A percentile compares a stretch with the other conserved stretches of the same genome.
Evolutionary conservation across 2,113 vertebrate species (phyloP).

Genomic region (Melozone crissalis): DNA sequence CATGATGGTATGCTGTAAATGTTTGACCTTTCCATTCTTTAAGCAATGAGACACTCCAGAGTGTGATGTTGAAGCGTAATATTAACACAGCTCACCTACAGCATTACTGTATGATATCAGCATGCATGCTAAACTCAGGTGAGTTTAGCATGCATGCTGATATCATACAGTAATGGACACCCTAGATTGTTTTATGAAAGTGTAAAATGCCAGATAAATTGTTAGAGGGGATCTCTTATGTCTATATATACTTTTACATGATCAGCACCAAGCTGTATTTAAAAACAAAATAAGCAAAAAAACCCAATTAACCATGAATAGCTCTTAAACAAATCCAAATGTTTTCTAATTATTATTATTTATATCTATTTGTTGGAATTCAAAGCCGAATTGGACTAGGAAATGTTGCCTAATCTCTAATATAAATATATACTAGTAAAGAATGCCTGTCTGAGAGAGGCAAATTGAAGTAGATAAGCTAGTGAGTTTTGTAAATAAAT

Average conservation of each 20-base stretch:
- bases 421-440: neutral
- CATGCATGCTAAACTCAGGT: too few species aligned
- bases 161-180: neutral
- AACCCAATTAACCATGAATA: neutral
- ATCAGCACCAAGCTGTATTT: neutral
- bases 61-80: constrained; percentile 7
- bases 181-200: neutral
- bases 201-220: neutral
- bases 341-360: neutral
- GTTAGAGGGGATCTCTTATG: neutral
- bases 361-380: neutral
- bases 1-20: neutral
- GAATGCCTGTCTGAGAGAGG: neutral
- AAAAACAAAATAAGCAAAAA: neutral
- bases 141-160: neutral
- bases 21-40: constrained; percentile 48
- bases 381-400: neutral
- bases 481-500: neutral
- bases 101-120: too few species aligned
- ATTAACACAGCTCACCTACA: neutral
- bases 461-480: neutral
- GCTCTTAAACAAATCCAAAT: neutral
- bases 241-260: neutral
- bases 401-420: neutral
- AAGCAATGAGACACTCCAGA: constrained; percentile 5